Evolutionary conservation across 2,113 vertebrate genomes (phyloP), one percentile per base, ranked within the genome.

Genomic region (Coregonus clupeaformis): DNA sequence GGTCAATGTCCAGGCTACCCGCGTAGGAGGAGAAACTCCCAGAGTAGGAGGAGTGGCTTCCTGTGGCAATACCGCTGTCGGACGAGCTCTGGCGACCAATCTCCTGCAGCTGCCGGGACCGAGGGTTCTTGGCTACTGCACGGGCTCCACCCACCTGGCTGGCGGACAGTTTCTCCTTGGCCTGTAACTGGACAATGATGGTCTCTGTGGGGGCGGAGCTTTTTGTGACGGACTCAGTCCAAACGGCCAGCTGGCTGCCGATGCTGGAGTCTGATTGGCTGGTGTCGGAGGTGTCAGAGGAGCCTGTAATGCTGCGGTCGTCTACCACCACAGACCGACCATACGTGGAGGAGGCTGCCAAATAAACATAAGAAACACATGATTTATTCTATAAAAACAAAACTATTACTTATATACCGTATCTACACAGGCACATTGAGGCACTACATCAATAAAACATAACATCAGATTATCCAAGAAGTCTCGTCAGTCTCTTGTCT

Each of bases 61-160:
- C 97, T 0, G 96, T 98, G 82, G 97, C 97, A 4, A 99, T 98
- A 67, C 97, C 97, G 55, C 97, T 98, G 92, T 99, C 97, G 0
- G 96, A 95, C 1, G 97, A 98, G 79, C 96, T 95, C 92, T 98
- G 97, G 2, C 97, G 96, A 7, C 96, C 97, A 0, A 96, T 95
- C 71, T 98, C 97, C 88, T 95, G 96, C 49, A 98, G 95, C 84
- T 94, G 94, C 45, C 97, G 89, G 1, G 90, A 91, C 20, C 85
- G 82, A 0, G 91, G 88, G 0, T 91, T 91, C 71, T 95, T 95
- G 0, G 87, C 82, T 0, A 85, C 85, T 0, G 80, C 89, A 55
- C 91, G 87, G 9, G 69, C 25, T 1, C 89, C 92, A 0, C 60
- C 87, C 0, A 30, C 77, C 2, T 89, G 92, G 67, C 88, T 92